Percentiles rank a stretch among this genome's conserved stretches.
These are phyloP conservation scores for Agrochola lychnidis DNA, from an alignment of 2,888 invertebrate species.

Conservation along the genomic window DNA sequence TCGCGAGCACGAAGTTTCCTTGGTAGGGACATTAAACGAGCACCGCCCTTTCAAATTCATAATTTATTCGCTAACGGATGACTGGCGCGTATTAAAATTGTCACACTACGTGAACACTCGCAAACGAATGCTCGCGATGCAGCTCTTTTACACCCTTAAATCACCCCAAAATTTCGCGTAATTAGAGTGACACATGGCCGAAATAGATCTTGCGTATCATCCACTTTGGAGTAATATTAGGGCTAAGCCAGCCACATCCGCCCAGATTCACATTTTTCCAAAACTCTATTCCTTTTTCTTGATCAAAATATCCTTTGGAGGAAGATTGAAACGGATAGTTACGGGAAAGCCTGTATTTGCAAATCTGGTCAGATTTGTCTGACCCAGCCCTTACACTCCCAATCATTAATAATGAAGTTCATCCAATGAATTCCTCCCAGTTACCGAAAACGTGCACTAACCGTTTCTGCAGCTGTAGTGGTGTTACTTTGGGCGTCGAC, in stretches of 20 bases:
- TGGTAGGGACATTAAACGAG: not conserved
- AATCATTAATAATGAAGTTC: not conserved
- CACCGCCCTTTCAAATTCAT: not conserved
- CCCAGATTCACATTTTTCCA: not conserved
- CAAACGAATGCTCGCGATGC: conserved; percentile 6
- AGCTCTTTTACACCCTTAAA: not conserved
- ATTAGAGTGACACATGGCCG: not conserved
- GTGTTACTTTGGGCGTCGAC: conserved; percentile 86
- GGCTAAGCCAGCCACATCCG: not conserved
- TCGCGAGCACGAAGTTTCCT: not conserved
- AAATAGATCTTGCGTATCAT: not conserved
- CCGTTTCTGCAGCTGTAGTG: conserved; percentile 87
- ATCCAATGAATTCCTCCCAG: not conserved
- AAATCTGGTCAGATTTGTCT: not conserved
- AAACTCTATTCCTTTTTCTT: not conserved
- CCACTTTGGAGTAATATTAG: not conserved
- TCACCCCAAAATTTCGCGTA: not conserved
- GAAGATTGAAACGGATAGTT: not conserved
- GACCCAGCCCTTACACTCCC: not conserved
- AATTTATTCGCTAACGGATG: not conserved
- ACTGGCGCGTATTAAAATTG: not conserved
- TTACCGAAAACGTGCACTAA: conserved; percentile 67
- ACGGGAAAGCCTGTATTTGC: not conserved
- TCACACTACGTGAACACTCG: not conserved
- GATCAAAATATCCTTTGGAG: not conserved